Evolutionary conservation across 37 sponge, comb jelly and placozoan species (phyloP), one percentile per base, ranked within the genome.

Genomic region (Eunapius fragilis): DNA sequence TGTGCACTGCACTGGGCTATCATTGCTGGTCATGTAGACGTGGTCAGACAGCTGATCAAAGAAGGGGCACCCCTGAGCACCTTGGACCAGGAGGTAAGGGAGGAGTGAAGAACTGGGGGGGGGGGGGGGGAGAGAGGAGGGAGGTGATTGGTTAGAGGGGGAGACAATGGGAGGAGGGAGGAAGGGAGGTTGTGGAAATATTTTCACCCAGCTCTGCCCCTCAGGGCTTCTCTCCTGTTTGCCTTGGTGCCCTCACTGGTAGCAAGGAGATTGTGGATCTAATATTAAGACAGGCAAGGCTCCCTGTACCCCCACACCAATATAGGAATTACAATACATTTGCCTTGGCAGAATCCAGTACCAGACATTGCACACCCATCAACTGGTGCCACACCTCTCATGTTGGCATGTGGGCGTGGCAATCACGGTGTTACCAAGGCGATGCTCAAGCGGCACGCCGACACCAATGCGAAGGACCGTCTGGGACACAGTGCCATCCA

Each of bases 371-470:
- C 69, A n/a, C 85, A 77, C 35, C 37, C 25, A 10, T 27, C 76
- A 27, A 45, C 79, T 3, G 86, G 89, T 25, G 73, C 74, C 35
- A 92, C 93, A 34, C 72, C 89, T 69, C 82, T 92, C 31, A 88
- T 88, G 75, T 14, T 79, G 26, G 80, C 89, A 49, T 84, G 88
- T 45, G 48, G 81, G 34, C 26, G 34, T 30, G 93, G 93, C 11
- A 31, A 75, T n/a, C 13, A 31, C 58, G 82, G 35, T 25, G 67
- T 76, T 23, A 85, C 50, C 25, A 84, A 89, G 47, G 24, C 80
- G 3, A 76, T 92, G 33, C 76, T 92, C 28, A 92, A 89, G 75
- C 26, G 72, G 25, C 31, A 81, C 23, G 81, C 86, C 14, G 25
- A 37, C 31, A 32, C 32, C n/a, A 31, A n/a, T 70, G 67, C 26